These are phyloP conservation scores for Zoroaster sp. DNA, from an alignment of 53 echinoderm and acorn worm species.

Conservation along the genomic window DNA sequence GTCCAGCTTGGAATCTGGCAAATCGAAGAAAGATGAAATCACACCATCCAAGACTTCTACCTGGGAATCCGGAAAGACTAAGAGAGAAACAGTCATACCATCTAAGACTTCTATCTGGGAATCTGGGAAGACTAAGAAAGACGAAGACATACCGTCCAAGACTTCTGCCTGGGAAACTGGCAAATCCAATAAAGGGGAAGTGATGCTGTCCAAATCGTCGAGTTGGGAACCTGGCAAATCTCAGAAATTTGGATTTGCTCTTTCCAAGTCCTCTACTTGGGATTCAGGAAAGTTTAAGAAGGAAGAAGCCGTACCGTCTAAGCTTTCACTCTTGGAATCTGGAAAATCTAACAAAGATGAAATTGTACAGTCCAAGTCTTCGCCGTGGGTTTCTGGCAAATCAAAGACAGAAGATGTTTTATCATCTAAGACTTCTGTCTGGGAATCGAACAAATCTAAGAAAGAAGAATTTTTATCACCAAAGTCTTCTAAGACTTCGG, in stretches of 20 bases:
- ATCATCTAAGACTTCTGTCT: not conserved
- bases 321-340: not conserved
- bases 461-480: not conserved
- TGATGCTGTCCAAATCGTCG: not conserved
- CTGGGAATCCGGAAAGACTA: not conserved
- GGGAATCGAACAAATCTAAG: not conserved
- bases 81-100: not conserved
- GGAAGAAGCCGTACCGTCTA: not conserved
- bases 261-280: not conserved
- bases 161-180: not conserved
- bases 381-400: not conserved
- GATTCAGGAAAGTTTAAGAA: not conserved
- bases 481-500: not conserved
- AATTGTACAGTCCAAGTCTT: constrained; percentile 3
- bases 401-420: not conserved
- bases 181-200: not conserved
- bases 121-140: not conserved
- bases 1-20: not conserved
- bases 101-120: not conserved
- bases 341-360: not conserved
- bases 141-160: not conserved
- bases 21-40: not conserved
- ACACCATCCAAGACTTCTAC: not conserved
- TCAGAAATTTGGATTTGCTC: not conserved
- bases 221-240: not conserved